Base-by-base conservation (phyloP, 2,888 invertebrate species). In the Galeopsomyia nigrocyanea region DNA sequence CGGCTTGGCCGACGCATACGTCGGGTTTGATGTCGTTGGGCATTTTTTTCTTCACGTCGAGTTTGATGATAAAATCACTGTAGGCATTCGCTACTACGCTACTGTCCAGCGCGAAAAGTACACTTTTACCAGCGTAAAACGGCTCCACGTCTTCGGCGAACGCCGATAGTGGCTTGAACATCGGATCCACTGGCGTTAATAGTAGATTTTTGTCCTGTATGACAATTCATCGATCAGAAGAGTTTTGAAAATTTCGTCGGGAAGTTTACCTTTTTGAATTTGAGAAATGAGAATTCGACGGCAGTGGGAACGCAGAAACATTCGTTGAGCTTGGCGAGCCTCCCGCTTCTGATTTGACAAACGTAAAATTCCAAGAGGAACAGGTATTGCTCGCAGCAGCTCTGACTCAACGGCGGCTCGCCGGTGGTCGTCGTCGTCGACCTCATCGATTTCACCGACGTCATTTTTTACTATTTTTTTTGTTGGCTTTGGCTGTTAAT, bases 301-400 rank as follows among this genome's bases (percentile, higher is more conserved):
- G 90, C 90, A 17, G 91, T 91, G 0, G 86, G 86, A 1, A 83
- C 82, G 70, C 77, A 82, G 75, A 83, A 85, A 81, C 83, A 84
- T 21, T 80, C 79, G 68, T 85, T 86, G 7, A 86, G 68, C 56
- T 83, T 82, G 0, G 78, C 79, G 21, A 86, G 63, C 26, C 85
- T 78, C 0, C 79, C 76, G 22, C 85, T 81, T 17, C 76, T 77
- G 31, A 83, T 79, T 78, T 89, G 89, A 78, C 91, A 90, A 17
- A 92, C 88, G 61, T 91, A 88, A 77, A 91, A 90, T 80, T 92
- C 92, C 31, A 92, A 82, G 13, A 92, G 88, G 81, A 92, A 91
- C n/a, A 86, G 78, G 71, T 82, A 83, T 13, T 85, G 81, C 22
- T 83, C 82, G 31, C 67, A 63, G 66, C 70, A 60, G 3, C 19